Conservation (phyloP, 1,140 invertebrate species). For the Listronotus bonariensis region DNA sequence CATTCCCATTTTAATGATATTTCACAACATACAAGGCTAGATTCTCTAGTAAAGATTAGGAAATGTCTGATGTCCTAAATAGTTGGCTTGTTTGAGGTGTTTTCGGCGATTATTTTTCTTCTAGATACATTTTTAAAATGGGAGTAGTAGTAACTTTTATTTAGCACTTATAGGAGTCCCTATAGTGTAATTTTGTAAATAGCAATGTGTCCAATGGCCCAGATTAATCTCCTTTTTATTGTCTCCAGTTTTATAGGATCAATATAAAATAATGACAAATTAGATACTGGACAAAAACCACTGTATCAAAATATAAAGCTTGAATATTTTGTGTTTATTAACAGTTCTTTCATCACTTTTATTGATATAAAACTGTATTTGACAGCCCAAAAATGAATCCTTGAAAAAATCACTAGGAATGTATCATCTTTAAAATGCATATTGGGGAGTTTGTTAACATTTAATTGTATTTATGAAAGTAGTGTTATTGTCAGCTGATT, state of each 20-base stretch:
- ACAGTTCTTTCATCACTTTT: not conserved
- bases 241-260: not conserved
- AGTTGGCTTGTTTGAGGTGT: too few species aligned
- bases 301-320: not conserved
- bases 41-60: not conserved
- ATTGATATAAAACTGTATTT: not conserved
- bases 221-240: not conserved
- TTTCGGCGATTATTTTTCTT: too few species aligned
- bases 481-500: too few species aligned
- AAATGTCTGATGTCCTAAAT: slow-evolving; percentile 1
- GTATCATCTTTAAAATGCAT: too few species aligned
- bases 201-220: not conserved
- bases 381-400: too few species aligned
- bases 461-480: too few species aligned
- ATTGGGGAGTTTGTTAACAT: too few species aligned
- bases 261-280: slow-evolving; percentile 12
- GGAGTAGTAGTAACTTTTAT: too few species aligned
- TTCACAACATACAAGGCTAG: slow-evolving; percentile 5
- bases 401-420: too few species aligned
- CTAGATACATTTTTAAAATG: too few species aligned
- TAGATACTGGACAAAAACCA: not conserved
- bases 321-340: not conserved
- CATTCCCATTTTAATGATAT: slow-evolving; percentile 35
- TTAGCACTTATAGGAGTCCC: too few species aligned
- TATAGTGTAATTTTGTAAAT: too few species aligned